Evolutionary conservation across 2,888 invertebrate genomes (phyloP).

Genomic region (Cheilosia grossa): DNA sequence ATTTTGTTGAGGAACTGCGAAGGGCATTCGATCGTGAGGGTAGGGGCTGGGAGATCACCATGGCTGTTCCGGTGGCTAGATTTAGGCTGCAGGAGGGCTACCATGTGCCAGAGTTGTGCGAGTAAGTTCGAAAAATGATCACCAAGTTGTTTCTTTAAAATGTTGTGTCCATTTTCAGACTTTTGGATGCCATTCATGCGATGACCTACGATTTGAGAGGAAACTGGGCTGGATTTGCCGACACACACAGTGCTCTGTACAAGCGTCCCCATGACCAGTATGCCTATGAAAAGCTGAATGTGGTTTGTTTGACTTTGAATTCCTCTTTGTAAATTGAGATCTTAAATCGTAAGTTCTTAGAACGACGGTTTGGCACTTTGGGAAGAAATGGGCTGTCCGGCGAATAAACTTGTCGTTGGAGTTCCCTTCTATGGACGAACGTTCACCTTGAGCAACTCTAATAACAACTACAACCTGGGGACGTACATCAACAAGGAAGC

Average conservation of each 20-base stretch:
- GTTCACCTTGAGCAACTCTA: constrained; percentile 91
- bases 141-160: background rate
- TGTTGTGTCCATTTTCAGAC: constrained; percentile 83
- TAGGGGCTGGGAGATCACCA: constrained; percentile 93
- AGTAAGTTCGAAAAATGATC: constrained; percentile 85
- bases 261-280: constrained; percentile 94
- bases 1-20: constrained; percentile 91
- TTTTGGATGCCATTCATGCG: constrained; percentile 91
- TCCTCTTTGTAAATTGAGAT: background rate
- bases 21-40: constrained; percentile 90
- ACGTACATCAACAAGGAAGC: constrained; percentile 96
- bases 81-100: constrained; percentile 95
- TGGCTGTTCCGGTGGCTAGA: constrained; percentile 94
- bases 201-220: constrained; percentile 94
- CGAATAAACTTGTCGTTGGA: constrained; percentile 93
- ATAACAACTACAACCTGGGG: constrained; percentile 92
- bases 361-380: constrained; percentile 94
- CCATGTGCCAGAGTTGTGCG: constrained; percentile 94
- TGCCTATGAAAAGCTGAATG: constrained; percentile 94
- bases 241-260: constrained; percentile 94
- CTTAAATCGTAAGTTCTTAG: constrained; percentile 82
- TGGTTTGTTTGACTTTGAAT: constrained; percentile 86
- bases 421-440: constrained; percentile 95
- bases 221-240: constrained; percentile 96
- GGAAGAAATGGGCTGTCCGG: constrained; percentile 94